phyloP scores from a whole-genome alignment of 2,797 vertebrate genomes.

The Tenualosa ilisha region DNA sequence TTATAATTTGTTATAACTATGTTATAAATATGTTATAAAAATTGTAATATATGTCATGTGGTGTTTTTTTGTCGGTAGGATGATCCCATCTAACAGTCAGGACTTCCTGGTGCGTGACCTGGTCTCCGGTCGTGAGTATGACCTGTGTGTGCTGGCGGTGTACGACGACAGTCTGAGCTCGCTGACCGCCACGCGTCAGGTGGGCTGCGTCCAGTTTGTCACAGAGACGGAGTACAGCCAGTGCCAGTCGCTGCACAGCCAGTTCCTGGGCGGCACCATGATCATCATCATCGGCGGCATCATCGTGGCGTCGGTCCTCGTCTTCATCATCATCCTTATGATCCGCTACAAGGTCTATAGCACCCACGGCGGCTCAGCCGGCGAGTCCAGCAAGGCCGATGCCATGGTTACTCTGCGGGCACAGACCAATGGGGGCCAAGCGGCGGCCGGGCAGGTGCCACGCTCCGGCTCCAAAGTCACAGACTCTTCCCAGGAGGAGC shows the following conservation, averaged over 20 bases:
- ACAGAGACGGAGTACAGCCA: conserved; percentile 82
- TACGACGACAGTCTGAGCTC: conserved; percentile 86
- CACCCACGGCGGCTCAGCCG: conserved; percentile 74
- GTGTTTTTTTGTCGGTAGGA: conserved; percentile 64
- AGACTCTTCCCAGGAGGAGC: conserved; percentile 73
- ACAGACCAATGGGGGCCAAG: conserved; percentile 71
- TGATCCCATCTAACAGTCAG: conserved; percentile 87
- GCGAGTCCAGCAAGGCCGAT: conserved; percentile 70
- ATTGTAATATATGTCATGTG: too few species aligned
- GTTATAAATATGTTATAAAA: not conserved
- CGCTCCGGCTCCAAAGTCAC: conserved; percentile 76
- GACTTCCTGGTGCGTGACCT: conserved; percentile 88
- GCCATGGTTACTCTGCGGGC: conserved; percentile 70
- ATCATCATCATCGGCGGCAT: conserved; percentile 95
- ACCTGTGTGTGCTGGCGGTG: conserved; percentile 85
- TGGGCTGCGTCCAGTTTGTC: conserved; percentile 88
- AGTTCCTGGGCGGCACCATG: conserved; percentile 92
- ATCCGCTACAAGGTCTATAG: conserved; percentile 93
- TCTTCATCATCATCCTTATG: conserved; percentile 95
- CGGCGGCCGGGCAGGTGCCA: conserved; percentile 56
- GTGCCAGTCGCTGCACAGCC: conserved; percentile 83
- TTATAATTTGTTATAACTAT: too few species aligned
- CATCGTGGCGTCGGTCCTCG: conserved; percentile 91
- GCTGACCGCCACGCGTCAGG: conserved; percentile 81
- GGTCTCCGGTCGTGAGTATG: conserved; percentile 81